Evolutionary conservation across 1,140 invertebrate genomes (phyloP), one percentile per base, ranked within the genome.

Genomic region (Tribolium madens): DNA sequence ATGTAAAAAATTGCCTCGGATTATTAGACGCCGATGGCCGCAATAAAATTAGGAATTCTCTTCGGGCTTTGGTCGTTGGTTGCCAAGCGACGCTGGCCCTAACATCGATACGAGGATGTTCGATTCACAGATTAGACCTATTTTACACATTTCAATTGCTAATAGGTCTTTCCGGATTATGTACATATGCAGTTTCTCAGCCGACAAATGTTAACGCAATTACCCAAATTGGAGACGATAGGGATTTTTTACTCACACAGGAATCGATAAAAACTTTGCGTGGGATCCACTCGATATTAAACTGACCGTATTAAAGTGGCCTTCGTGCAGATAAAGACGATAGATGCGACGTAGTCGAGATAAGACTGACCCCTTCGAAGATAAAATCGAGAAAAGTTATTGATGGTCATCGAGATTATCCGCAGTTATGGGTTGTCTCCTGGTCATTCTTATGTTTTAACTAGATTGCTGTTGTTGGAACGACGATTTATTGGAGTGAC

Each of bases 301-400:
- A 83, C 82, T 83, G 82, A 81, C 82, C 82, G 82, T 83, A 79
- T 83, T 80, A 81, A 46, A 60, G 53, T 47, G 57, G 21, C 46
- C 36, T 70, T 14, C n/a, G 10, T 6, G 36, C n/a, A 33, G 46
- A 50, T 46, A 76, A 26, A 57, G 57, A 73, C 53, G 31, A 68
- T 21, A 57, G 77, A 76, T 64, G 13, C 9, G 48, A 47, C 9
- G 1, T 10, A 33, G 6, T 36, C 73, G 72, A 72, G 75, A 77
- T 72, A 73, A 70, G 47, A 74, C 53, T 42, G 71, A 53, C 47
- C 76, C 76, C 82, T 81, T 78, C 81, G 82, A 80, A 78, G 82
- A 83, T 83, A 82, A 76, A 81, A 81, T 83, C 82, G 82, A 81
- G 70, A 84, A 83, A 84, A 84, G 77, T 84, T 84, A 84, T 84